Conservation (phyloP, 1,140 invertebrate species). For the Macrobrachium nipponense region DNA sequence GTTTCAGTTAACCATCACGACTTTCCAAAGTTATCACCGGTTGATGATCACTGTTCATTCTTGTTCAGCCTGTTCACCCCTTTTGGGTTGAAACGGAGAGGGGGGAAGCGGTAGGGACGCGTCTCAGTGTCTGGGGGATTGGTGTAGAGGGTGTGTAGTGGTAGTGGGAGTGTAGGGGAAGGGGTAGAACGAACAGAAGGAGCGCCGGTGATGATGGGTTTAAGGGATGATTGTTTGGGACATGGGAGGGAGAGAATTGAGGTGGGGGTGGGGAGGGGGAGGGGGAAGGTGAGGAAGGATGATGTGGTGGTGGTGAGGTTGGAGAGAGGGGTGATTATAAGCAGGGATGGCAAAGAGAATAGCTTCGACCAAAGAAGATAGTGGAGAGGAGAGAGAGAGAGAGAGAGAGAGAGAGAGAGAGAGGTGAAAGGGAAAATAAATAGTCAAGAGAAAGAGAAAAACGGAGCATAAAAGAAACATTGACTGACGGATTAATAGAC, state of each 20-base stretch:
- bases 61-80: too few species aligned
- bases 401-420: conserved; percentile 4
- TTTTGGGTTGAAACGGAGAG: too few species aligned
- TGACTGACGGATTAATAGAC: background rate
- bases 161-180: too few species aligned
- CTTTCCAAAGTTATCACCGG: too few species aligned
- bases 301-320: background rate
- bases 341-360: background rate
- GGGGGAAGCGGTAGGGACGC: too few species aligned
- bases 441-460: background rate
- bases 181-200: too few species aligned
- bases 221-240: too few species aligned
- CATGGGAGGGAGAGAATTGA: background rate
- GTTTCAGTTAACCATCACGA: too few species aligned
- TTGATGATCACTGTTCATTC: too few species aligned
- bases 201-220: too few species aligned
- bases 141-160: too few species aligned
- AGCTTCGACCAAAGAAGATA: background rate
- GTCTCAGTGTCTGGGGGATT: too few species aligned
- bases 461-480: background rate
- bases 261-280: background rate
- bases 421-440: background rate
- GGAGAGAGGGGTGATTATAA: background rate
- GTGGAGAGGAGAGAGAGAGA: background rate
- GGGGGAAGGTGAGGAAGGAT: background rate